Evolutionary conservation across 2,888 invertebrate genomes (phyloP).

Genomic region (Mellilla xanthometata): DNA sequence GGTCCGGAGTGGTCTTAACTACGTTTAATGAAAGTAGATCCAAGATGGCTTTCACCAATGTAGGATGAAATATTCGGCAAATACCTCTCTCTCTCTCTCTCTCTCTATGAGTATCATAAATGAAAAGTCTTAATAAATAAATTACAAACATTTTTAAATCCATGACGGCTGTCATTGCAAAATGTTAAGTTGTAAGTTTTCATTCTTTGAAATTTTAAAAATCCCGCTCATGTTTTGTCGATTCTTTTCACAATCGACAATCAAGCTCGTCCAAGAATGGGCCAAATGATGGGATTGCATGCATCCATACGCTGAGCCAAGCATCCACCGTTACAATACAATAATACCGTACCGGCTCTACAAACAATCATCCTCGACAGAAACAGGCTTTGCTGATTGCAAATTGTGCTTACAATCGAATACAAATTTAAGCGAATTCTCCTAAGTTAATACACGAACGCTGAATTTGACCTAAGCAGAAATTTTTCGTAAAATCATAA

Average conservation of each 20-base stretch:
- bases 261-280: constrained; percentile 22
- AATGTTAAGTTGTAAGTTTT: too few species aligned
- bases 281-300: constrained; percentile 29
- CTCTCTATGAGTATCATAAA: too few species aligned
- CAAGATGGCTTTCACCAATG: too few species aligned
- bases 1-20: too few species aligned
- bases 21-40: too few species aligned
- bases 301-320: constrained; percentile 24
- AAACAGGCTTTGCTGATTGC: constrained; percentile 74
- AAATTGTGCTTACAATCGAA: constrained; percentile 71
- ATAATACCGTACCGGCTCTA: constrained; percentile 51
- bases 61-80: too few species aligned
- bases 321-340: constrained; percentile 38
- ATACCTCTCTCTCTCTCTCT: too few species aligned
- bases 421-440: constrained; percentile 69
- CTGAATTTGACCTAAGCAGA: constrained; percentile 55
- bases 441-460: constrained; percentile 58
- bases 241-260: constrained; percentile 17
- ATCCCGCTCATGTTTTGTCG: too few species aligned
- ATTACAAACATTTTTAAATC: too few species aligned
- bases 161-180: too few species aligned
- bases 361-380: constrained; percentile 54
- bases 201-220: too few species aligned
- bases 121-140: too few species aligned
- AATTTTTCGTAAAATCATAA: constrained; percentile 46